Conservation (phyloP, 1,140 invertebrate species). For the Meloidogyne floridensis region DNA sequence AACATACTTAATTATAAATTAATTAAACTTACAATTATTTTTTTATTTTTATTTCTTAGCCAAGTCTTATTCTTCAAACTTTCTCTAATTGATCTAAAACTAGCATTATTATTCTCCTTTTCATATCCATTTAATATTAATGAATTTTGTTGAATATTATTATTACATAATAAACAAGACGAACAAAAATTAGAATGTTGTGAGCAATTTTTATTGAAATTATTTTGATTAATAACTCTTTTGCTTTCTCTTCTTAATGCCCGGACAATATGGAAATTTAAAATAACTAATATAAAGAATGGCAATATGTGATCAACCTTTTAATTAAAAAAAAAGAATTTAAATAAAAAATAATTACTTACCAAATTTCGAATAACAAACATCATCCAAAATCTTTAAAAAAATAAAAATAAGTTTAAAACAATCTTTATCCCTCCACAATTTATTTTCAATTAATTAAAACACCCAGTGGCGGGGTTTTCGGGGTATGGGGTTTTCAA, state of each 20-base stretch:
- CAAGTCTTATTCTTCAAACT: background rate
- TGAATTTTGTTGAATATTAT: background rate
- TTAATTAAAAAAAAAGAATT: conserved; percentile 34
- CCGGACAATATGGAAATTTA: background rate
- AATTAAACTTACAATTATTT: too few species aligned
- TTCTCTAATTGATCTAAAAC: background rate
- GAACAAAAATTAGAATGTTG: background rate
- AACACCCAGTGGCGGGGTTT: too few species aligned
- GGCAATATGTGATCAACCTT: background rate
- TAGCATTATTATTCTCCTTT: too few species aligned
- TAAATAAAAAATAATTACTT: background rate
- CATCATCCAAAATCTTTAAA: conserved; percentile 62
- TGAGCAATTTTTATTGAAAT: conserved; percentile 2
- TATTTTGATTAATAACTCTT: background rate
- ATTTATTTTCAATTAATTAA: too few species aligned
- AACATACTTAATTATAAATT: background rate
- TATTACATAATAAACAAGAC: background rate
- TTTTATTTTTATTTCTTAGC: too few species aligned
- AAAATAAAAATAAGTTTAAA: background rate
- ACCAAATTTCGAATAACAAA: conserved; percentile 57
- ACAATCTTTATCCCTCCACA: too few species aligned
- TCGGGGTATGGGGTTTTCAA: too few species aligned
- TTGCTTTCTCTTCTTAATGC: conserved; percentile 5
- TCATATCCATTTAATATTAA: background rate
- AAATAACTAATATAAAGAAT: background rate